A percentile compares a stretch with the other conserved stretches of the same genome.
These are phyloP conservation scores for Tachysurus fulvidraco DNA, from an alignment of 2,113 vertebrate species.

Conservation along the genomic window DNA sequence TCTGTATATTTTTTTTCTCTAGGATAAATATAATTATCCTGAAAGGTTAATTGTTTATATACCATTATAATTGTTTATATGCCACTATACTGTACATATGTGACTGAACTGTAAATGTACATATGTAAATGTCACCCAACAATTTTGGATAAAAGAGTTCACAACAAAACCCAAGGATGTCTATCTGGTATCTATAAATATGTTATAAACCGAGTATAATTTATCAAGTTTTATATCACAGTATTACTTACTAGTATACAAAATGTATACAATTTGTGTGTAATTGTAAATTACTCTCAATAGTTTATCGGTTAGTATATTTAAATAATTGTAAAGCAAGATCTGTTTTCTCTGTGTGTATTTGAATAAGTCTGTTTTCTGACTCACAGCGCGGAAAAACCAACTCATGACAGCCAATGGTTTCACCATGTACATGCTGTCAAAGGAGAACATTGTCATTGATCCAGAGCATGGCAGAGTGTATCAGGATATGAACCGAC, in stretches of 20 bases:
- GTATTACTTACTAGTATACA: not conserved
- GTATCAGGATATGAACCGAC: constrained; percentile 90
- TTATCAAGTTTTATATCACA: not conserved
- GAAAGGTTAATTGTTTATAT: not conserved
- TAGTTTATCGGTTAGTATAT: not conserved
- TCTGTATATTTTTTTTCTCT: not conserved
- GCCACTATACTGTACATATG: not conserved
- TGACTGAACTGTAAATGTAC: not conserved
- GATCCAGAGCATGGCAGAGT: constrained; percentile 77
- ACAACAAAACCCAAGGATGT: not conserved
- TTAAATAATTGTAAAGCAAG: not conserved
- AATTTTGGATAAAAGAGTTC: not conserved
- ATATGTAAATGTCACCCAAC: not conserved
- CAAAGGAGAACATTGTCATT: constrained; percentile 82
- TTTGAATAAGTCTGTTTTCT: constrained; percentile 41
- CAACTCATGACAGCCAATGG: constrained; percentile 92
- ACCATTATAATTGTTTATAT: not conserved
- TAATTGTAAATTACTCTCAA: not conserved
- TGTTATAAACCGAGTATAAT: not conserved
- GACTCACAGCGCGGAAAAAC: constrained; percentile 81
- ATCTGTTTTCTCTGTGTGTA: not conserved
- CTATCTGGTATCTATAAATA: not conserved
- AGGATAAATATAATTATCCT: no score
- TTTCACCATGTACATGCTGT: constrained; percentile 95
- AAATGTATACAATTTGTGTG: not conserved